These are phyloP conservation scores for Paelopatides confundens DNA, from an alignment of 53 echinoderm and acorn worm species.

Conservation along the genomic window DNA sequence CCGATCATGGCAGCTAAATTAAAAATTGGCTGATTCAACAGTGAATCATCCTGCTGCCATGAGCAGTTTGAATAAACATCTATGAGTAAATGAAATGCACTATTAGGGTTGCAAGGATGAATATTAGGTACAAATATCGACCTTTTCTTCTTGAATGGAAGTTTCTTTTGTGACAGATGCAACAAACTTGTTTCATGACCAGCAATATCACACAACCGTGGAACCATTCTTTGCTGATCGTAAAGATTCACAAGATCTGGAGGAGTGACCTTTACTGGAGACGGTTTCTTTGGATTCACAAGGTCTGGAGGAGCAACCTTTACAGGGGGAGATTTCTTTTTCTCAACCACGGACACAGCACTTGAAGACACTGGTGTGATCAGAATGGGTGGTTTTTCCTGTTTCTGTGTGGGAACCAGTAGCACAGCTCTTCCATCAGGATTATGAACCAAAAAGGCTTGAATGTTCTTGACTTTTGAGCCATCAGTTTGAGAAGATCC, in stretches of 20 bases:
- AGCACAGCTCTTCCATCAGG: conserved; percentile 6
- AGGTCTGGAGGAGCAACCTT: background rate
- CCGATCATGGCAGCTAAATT: background rate
- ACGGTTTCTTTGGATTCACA: background rate
- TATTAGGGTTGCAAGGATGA: conserved; percentile 11
- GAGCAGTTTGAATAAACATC: conserved; percentile 18
- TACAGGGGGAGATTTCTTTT: background rate
- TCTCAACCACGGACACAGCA: background rate
- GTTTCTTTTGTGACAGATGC: background rate
- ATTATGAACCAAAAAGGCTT: conserved; percentile 21
- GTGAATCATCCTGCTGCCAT: background rate
- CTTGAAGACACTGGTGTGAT: background rate
- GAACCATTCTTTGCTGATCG: background rate
- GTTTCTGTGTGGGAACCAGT: background rate
- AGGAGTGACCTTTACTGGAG: background rate
- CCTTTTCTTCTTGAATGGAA: background rate
- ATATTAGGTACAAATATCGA: background rate
- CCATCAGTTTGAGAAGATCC: background rate
- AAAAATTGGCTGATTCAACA: background rate
- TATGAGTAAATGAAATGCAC: conserved; percentile 25
- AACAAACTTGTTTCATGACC: background rate
- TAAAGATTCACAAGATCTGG: background rate
- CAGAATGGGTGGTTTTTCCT: background rate
- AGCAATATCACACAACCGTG: conserved; percentile 8
- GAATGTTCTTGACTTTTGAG: background rate